Percentiles rank a stretch among this genome's conserved stretches.
Evolutionary conservation across 2,888 invertebrate genomes (phyloP).

Genomic region (Tyria jacobaeae): DNA sequence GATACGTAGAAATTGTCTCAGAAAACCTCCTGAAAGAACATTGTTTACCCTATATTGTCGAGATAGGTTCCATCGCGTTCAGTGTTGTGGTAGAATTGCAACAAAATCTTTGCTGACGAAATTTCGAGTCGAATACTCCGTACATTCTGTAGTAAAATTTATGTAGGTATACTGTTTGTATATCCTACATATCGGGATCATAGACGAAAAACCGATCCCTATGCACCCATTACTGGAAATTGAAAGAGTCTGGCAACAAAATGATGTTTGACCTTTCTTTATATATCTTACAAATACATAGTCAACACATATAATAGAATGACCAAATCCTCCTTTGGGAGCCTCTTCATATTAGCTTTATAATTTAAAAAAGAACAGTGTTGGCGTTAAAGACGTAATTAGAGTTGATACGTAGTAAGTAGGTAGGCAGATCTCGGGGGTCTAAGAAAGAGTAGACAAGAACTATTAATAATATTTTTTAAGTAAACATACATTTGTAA

Average conservation of each 20-base stretch:
- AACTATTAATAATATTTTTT: too few relatives aligned
- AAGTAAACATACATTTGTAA: too few relatives aligned
- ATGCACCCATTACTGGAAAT: conserved; percentile 1
- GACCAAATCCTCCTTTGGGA: neutral
- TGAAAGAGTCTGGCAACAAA: conserved; percentile 8
- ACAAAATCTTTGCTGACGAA: conserved; percentile 37
- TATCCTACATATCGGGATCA: neutral
- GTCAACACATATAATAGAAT: neutral
- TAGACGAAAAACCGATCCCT: neutral
- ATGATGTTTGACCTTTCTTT: conserved; percentile 3
- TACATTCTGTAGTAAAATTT: conserved; percentile 16
- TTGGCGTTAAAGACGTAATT: too few relatives aligned
- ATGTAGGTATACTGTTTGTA: conserved; percentile 16
- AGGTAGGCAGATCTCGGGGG: too few relatives aligned
- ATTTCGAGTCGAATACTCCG: conserved; percentile 22
- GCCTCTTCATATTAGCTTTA: neutral
- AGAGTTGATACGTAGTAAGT: too few relatives aligned
- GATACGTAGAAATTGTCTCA: conserved; percentile 41
- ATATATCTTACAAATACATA: neutral
- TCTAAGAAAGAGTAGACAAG: too few relatives aligned
- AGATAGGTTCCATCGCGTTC: conserved; percentile 44
- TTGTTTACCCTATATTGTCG: conserved; percentile 51
- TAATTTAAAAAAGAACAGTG: neutral
- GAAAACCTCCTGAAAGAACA: conserved; percentile 40
- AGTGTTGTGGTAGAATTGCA: conserved; percentile 45